These are phyloP conservation scores for Chitala chitala DNA, from an alignment of 2,113 vertebrate species.

Conservation along the genomic window DNA sequence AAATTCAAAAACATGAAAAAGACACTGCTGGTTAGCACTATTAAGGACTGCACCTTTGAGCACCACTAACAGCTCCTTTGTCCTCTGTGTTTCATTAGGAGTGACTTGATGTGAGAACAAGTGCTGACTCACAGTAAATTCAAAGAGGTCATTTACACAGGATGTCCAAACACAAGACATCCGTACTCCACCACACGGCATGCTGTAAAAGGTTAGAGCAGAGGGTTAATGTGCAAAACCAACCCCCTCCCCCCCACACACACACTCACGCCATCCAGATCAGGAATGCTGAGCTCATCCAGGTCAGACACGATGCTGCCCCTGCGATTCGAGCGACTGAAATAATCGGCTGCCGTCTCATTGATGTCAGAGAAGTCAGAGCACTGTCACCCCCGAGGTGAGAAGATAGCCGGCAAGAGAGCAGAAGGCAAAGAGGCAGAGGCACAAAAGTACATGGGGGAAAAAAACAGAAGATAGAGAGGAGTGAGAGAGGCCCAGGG, in stretches of 20 bases:
- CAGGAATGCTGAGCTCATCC: conserved; percentile 75
- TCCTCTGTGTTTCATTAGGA: no score
- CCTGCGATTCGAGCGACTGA: conserved; percentile 82
- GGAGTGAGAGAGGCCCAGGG: conserved; percentile 24
- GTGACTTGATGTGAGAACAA: no score
- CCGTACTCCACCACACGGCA: neutral
- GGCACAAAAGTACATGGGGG: conserved; percentile 10
- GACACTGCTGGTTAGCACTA: no score
- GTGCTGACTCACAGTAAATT: no score
- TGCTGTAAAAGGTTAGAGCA: conserved; percentile 10
- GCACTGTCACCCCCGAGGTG: conserved; percentile 54
- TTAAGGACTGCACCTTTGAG: no score
- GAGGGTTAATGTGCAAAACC: no score
- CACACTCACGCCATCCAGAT: conserved; percentile 79
- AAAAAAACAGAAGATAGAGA: conserved; percentile 5
- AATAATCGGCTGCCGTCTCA: conserved; percentile 91
- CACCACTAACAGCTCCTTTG: no score
- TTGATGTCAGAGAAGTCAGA: conserved; percentile 79
- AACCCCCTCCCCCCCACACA: neutral
- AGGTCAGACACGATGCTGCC: conserved; percentile 86
- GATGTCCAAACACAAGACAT: no score
- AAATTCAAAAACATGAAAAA: neutral
- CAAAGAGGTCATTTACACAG: no score
- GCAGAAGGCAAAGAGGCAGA: neutral
- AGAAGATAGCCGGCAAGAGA: neutral